Conservation (phyloP, 2,888 invertebrate species). For the Merodon equestris region DNA sequence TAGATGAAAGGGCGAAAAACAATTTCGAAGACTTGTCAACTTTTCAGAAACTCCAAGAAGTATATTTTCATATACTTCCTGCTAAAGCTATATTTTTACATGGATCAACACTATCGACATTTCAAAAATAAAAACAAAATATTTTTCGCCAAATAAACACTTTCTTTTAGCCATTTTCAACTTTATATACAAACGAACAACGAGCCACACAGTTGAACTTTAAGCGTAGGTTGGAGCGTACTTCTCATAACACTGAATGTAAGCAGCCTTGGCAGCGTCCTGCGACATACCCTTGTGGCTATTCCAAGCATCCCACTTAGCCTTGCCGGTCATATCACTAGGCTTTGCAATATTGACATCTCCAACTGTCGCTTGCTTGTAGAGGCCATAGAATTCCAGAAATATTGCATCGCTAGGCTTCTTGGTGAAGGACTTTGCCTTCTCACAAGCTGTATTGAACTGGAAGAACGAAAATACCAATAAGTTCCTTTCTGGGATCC, state of each 20-base stretch:
- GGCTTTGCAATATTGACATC: slow-evolving; percentile 91
- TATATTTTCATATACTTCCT: no score
- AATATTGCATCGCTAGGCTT: slow-evolving; percentile 90
- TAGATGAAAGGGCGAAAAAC: no score
- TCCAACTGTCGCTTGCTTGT: slow-evolving; percentile 90
- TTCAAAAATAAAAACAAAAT: no score
- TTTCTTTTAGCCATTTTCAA: no score
- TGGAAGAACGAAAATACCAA: slow-evolving; percentile 72
- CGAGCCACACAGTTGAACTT: slow-evolving; percentile 14
- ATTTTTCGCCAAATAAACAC: no score
- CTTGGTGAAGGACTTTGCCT: slow-evolving; percentile 87
- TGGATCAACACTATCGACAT: no score
- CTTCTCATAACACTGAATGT: slow-evolving; percentile 85
- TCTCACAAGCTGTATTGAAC: slow-evolving; percentile 87
- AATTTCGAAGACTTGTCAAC: no score
- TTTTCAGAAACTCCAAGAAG: no score
- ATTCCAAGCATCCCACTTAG: slow-evolving; percentile 97
- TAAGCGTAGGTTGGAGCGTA: slow-evolving; percentile 80
- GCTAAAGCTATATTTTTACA: no score
- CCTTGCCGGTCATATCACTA: slow-evolving; percentile 93
- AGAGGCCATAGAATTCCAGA: slow-evolving; percentile 90
- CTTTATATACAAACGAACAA: no score
- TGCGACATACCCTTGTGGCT: slow-evolving; percentile 88
- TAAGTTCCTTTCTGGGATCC: no score
- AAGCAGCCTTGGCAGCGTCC: slow-evolving; percentile 90